A percentile compares a stretch with the other conserved stretches of the same genome.
These are phyloP conservation scores for Exocentrus adspersus DNA, from an alignment of 2,888 invertebrate genomes.

Conservation along the genomic window DNA sequence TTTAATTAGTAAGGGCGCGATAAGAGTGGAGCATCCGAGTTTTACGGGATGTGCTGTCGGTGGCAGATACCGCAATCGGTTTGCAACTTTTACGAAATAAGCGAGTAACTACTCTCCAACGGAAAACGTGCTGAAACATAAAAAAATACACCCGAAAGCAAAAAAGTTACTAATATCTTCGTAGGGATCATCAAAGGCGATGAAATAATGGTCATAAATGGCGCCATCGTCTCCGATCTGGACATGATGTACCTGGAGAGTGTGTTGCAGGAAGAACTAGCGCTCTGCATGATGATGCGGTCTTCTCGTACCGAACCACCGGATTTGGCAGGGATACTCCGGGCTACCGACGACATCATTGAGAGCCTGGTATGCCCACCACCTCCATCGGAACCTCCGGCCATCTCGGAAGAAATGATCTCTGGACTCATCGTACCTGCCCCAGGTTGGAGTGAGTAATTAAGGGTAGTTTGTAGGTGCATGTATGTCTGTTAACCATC, in stretches of 20 bases:
- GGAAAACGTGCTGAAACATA: too few relatives aligned
- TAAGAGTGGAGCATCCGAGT: not conserved
- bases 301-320: slow-evolving; percentile 86
- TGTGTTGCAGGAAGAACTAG: slow-evolving; percentile 92
- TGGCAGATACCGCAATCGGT: not conserved
- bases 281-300: slow-evolving; percentile 97
- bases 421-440: slow-evolving; percentile 96
- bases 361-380: slow-evolving; percentile 96
- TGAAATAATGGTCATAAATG: slow-evolving; percentile 99
- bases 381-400: slow-evolving; percentile 92
- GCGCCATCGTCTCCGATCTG: slow-evolving; percentile 96
- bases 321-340: slow-evolving; percentile 73
- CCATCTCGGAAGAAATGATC: slow-evolving; percentile 95
- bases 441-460: slow-evolving; percentile 89
- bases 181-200: slow-evolving; percentile 96
- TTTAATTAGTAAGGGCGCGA: not conserved
- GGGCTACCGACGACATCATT: slow-evolving; percentile 95
- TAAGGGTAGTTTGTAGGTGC: slow-evolving; percentile 21
- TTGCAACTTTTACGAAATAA: not conserved
- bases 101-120: too few relatives aligned
- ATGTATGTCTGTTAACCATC: not conserved
- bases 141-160: too few relatives aligned
- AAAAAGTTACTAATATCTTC: not conserved
- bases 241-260: slow-evolving; percentile 99
- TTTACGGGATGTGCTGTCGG: not conserved